These are phyloP conservation scores for Xenopus petersii DNA, from an alignment of 2,797 vertebrate species.

Conservation along the genomic window DNA sequence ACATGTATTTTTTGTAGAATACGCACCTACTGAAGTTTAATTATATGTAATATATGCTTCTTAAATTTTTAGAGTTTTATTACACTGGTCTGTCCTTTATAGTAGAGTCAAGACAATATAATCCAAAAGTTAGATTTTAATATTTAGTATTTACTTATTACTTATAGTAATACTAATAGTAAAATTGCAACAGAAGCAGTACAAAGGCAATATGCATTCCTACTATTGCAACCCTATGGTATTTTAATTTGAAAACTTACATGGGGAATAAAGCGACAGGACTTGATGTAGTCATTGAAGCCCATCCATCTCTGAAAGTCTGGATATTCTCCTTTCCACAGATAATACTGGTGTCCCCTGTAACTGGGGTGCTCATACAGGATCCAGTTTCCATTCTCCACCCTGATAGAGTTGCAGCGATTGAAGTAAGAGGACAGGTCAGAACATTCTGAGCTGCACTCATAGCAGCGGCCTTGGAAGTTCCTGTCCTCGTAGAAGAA, in stretches of 20 bases:
- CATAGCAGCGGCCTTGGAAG: neutral
- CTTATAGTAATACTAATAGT: too few relatives aligned
- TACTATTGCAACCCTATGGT: too few relatives aligned
- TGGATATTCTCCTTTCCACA: neutral
- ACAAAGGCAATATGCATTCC: too few relatives aligned
- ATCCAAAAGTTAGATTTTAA: too few relatives aligned
- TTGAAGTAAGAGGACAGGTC: neutral
- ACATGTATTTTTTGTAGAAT: too few relatives aligned
- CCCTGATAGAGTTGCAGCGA: neutral
- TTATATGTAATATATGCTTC: neutral
- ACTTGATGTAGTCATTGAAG: neutral
- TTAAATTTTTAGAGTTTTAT: neutral
- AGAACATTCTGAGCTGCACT: neutral
- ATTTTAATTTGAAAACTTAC: neutral
- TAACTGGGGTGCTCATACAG: neutral
- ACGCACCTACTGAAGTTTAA: too few relatives aligned
- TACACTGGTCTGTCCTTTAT: too few relatives aligned
- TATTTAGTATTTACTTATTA: too few relatives aligned
- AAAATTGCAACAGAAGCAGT: too few relatives aligned
- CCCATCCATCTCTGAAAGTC: neutral
- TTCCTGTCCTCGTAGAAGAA: slow-evolving; percentile 1
- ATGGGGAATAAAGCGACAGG: neutral
- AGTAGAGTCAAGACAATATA: too few relatives aligned
- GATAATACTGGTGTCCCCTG: neutral
- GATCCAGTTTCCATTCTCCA: neutral